A percentile compares a stretch with the other conserved stretches of the same genome.
phyloP scores from a whole-genome alignment of 2,797 vertebrate species.

The Taenioides sp. region DNA sequence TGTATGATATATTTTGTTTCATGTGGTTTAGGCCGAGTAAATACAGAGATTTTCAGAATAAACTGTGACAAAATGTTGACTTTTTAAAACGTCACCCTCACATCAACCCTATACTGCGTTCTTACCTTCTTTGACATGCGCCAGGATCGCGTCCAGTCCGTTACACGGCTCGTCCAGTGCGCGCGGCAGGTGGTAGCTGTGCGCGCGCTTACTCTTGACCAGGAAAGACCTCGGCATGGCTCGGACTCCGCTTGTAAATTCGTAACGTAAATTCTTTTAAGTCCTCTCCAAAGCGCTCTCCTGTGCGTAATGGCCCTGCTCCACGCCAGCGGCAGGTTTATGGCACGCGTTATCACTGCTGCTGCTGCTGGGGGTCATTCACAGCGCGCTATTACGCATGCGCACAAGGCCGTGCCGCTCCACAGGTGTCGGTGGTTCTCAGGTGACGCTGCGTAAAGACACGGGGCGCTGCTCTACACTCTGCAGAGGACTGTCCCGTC shows the following conservation, averaged over 20 bases:
- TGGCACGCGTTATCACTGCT: too few relatives aligned
- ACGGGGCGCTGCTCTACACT: neutral
- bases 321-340: neutral
- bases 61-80: too few relatives aligned
- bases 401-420: slow-evolving; percentile 69
- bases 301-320: neutral
- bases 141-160: slow-evolving; percentile 78
- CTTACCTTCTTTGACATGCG: slow-evolving; percentile 87
- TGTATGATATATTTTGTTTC: too few relatives aligned
- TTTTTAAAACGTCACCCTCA: too few relatives aligned
- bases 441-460: slow-evolving; percentile 46
- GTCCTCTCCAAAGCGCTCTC: neutral
- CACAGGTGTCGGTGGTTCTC: slow-evolving; percentile 81
- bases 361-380: neutral
- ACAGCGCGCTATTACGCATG: slow-evolving; percentile 76
- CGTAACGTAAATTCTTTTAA: too few relatives aligned
- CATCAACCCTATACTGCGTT: slow-evolving; percentile 5
- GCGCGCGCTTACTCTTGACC: slow-evolving; percentile 97
- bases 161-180: slow-evolving; percentile 81
- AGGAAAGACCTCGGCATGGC: slow-evolving; percentile 95
- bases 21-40: too few relatives aligned
- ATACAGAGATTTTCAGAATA: too few relatives aligned
- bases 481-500: slow-evolving; percentile 10
- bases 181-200: slow-evolving; percentile 95
- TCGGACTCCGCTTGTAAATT: slow-evolving; percentile 16